Base-by-base conservation (phyloP, 2,888 invertebrate genomes). In the Automeris io region DNA sequence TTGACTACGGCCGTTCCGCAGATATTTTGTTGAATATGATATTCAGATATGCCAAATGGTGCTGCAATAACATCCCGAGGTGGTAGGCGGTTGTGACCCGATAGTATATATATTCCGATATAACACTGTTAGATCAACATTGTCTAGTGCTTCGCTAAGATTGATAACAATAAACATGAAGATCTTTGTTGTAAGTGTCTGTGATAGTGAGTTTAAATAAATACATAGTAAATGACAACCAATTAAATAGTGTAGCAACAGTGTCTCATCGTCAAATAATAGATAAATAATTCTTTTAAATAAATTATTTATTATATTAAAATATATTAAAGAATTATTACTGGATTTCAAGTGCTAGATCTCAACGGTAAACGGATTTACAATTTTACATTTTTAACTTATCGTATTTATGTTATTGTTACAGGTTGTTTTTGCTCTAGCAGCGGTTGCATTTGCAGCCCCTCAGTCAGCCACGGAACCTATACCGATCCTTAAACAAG, bases 401-500 rank as follows among this genome's bases (percentile, higher is more conserved):
- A n/a, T n/a, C n/a, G n/a, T n/a, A n/a, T n/a, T n/a, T n/a, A n/a
- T n/a, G n/a, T 12, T n/a, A 32, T 39, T 31, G 13, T 78, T 83
- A 35, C 75, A 87, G 87, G 62, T 85, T 45, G 61, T 78, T 43
- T 54, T 85, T 47, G 73, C 74, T 47, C 54, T 82, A 23, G 42
- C 79, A 54, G 79, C 79, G 35, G 63, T 69, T 11, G 77, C 76
- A 31, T 53, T 64, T 21, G 85, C 85, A 31, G 83, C 80, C 24
- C 83, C 86, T 18, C 83, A 80, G 47, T 49, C 46, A 3, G 65
- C 60, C 1, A 54, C 69, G 8, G 79, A 86, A 41, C 76, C 75
- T 1, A 78, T 82, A 11, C 80, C 81, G 5, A 91, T 91, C 47
- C 31, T 91, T 13, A 81, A 77, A 1, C 90, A 90, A 49, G 69